Evolutionary conservation across 2,113 vertebrate species (phyloP).

Genomic region (Tragelaphus imberbis): DNA sequence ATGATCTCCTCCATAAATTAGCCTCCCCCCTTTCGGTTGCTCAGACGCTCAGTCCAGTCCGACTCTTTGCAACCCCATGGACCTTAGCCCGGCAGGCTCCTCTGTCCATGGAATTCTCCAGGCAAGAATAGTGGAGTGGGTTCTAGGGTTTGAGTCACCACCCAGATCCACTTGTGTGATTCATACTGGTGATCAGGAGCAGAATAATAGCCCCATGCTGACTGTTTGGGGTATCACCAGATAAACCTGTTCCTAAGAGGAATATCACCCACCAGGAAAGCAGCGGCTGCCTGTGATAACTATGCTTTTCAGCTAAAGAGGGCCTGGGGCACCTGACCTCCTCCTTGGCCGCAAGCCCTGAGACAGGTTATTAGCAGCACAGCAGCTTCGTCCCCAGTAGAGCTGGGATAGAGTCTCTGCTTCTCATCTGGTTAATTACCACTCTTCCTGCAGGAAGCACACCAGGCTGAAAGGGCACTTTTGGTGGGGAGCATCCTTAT

Average conservation of each 20-base stretch:
- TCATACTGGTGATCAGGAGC: conserved; percentile 13
- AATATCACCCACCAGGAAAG: neutral
- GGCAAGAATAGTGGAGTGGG: neutral
- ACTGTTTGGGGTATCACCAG: conserved; percentile 29
- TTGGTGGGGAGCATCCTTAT: neutral
- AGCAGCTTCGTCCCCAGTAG: neutral
- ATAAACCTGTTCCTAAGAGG: conserved; percentile 35
- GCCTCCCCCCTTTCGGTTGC: neutral
- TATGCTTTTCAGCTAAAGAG: neutral
- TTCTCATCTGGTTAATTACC: neutral
- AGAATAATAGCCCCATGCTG: neutral
- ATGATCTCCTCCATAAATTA: neutral
- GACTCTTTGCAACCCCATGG: neutral
- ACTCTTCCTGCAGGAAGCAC: neutral
- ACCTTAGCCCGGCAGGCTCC: neutral
- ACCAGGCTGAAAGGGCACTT: neutral
- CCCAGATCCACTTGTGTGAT: neutral
- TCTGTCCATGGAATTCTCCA: neutral
- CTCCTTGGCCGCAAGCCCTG: neutral
- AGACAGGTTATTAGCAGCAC: neutral
- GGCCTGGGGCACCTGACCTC: neutral
- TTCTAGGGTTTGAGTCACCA: neutral
- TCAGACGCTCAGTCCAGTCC: neutral
- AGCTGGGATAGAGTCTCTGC: fast-evolving
- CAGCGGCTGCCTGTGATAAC: neutral